Conservation (phyloP, 2,113 vertebrate species). For the Burhinus oedicnemus region DNA sequence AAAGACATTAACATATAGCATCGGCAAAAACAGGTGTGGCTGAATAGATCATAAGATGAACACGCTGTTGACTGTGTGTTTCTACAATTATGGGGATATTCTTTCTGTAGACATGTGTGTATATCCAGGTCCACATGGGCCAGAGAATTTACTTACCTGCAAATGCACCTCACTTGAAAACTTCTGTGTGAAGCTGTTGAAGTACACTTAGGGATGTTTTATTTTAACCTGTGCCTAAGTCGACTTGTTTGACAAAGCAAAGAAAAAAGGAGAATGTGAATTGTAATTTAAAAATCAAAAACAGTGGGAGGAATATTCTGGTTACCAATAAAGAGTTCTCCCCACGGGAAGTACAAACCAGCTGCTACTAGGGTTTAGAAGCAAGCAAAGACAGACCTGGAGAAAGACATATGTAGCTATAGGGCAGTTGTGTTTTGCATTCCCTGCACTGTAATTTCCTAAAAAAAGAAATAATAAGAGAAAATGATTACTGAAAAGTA, state of each 20-base stretch:
- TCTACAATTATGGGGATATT: background rate
- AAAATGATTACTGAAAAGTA: background rate
- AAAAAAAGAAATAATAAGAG: background rate
- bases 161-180: background rate
- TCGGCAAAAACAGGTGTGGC: background rate
- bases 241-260: background rate
- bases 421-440: background rate
- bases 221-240: background rate
- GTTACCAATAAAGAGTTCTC: background rate
- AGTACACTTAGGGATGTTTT: background rate
- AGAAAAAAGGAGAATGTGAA: background rate
- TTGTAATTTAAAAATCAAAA: background rate
- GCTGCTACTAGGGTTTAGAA: background rate
- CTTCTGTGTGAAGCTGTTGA: background rate
- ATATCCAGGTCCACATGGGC: background rate
- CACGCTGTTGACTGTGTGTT: accelerated
- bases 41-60: background rate
- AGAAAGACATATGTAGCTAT: background rate
- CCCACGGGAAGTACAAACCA: background rate
- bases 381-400: background rate
- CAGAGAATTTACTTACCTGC: background rate
- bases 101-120: background rate
- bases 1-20: background rate
- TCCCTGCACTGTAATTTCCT: background rate
- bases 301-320: background rate